Base-by-base conservation (phyloP, 2,888 invertebrate species). In the Callosobruchus maculatus region DNA sequence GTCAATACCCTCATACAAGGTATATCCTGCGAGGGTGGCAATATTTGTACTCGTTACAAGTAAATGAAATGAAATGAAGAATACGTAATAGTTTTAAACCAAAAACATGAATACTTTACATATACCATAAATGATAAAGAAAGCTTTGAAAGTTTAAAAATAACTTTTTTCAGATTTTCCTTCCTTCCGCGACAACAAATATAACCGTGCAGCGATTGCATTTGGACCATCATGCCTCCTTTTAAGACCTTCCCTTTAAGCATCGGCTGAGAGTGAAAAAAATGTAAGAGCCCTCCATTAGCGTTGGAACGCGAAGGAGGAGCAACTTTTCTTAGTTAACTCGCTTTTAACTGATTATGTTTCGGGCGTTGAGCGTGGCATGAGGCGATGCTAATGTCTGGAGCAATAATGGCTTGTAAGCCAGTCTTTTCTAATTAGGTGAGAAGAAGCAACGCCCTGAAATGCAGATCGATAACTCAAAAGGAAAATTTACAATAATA, bases 321-420 rank as follows among this genome's bases (percentile, higher is more conserved):
- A 49, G 49, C 13, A 49, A 49, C 49, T 49, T 49, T 13, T 49
- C 49, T 49, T 49, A 49, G 49, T 49, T 49, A 49, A 49, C 49
- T 49, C 49, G 49, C 49, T 49, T 49, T 49, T 49, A 73, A 71
- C 75, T 73, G 72, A 75, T 75, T 75, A 72, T 72, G 75, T 67
- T 71, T 72, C 73, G 75, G 75, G 72, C 72, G 73, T 74, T 72
- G 66, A 74, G 74, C 74, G 75, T 67, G 75, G 71, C 71, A 75
- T 72, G 70, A 73, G 71, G 75, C 73, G 72, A 73, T 71, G 72
- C 73, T 71, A 73, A 73, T 67, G 73, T 73, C 73, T 75, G 73
- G 13, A 49, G 49, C 49, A 74, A 76, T 76, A 76, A 70, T 70
- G 71, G 71, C 18, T 30, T 67, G 71, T 71, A 66, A 71, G 71